phyloP scores from a whole-genome alignment of 2,888 invertebrate genomes.

The Halocaridina rubra region DNA sequence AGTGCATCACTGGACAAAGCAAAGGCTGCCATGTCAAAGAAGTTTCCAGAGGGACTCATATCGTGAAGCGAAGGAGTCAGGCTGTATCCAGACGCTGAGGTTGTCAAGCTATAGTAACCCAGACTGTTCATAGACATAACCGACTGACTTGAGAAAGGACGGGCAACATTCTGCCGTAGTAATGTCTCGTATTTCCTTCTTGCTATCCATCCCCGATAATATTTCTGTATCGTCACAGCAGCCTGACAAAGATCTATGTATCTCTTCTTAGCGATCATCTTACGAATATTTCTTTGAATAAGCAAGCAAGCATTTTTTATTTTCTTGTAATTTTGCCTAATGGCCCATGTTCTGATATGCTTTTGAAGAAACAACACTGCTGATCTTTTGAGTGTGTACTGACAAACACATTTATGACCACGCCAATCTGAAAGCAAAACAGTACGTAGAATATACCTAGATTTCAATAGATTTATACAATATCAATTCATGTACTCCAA shows the following conservation, averaged over 20 bases:
- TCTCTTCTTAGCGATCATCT: slow-evolving; percentile 11
- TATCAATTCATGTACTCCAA: too few species aligned
- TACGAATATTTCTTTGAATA: slow-evolving; percentile 45
- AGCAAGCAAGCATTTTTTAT: slow-evolving; percentile 5
- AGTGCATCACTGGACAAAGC: slow-evolving; percentile 4
- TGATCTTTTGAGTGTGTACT: neutral
- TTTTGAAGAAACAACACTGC: slow-evolving; percentile 32
- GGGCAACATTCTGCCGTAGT: neutral
- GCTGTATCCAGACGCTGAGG: slow-evolving; percentile 42
- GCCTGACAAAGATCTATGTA: slow-evolving; percentile 18
- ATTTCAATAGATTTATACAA: too few species aligned
- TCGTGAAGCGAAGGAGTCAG: slow-evolving; percentile 32
- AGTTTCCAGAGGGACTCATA: slow-evolving; percentile 4
- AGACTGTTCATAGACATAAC: slow-evolving; percentile 39
- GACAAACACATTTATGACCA: neutral
- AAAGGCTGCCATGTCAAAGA: neutral
- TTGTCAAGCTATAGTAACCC: slow-evolving; percentile 41
- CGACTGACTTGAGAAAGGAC: slow-evolving; percentile 44
- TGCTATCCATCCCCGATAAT: slow-evolving; percentile 40
- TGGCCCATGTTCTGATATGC: slow-evolving; percentile 13
- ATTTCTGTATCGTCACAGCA: slow-evolving; percentile 38
- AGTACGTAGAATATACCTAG: too few species aligned
- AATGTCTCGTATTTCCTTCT: slow-evolving; percentile 28
- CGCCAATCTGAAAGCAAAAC: slow-evolving; percentile 39
- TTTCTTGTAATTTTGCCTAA: slow-evolving; percentile 13